Evolutionary conservation across 2,888 invertebrate species (phyloP).

Genomic region (Drosophila greeni): DNA sequence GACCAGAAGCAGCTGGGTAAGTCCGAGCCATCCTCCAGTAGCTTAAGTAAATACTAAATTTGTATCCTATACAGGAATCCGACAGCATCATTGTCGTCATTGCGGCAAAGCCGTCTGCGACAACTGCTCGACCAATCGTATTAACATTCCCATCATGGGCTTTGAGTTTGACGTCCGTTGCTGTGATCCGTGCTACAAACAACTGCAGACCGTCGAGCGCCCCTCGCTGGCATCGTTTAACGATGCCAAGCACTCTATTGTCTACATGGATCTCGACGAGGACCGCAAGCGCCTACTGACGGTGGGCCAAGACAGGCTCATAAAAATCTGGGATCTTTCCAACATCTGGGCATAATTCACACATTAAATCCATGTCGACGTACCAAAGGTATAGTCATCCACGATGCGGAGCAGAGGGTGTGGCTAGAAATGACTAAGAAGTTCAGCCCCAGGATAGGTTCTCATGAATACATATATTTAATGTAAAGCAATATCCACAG

Average conservation of each 20-base stretch:
- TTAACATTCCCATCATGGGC: conserved; percentile 96
- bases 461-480: conserved; percentile 41
- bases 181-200: conserved; percentile 93
- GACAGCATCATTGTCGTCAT: conserved; percentile 94
- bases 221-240: conserved; percentile 96
- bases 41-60: background rate
- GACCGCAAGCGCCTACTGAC: conserved; percentile 92
- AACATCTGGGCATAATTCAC: conserved; percentile 80
- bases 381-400: conserved; percentile 39
- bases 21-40: background rate
- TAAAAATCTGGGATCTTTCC: conserved; percentile 94
- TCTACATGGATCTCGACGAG: conserved; percentile 93
- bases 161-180: conserved; percentile 98
- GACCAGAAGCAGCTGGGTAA: conserved; percentile 91
- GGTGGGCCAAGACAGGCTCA: conserved; percentile 95
- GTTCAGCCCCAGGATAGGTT: conserved; percentile 13
- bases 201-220: conserved; percentile 91
- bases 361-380: conserved; percentile 9
- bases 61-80: conserved; percentile 79
- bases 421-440: conserved; percentile 14
- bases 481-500: conserved; percentile 43
- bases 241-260: conserved; percentile 95
- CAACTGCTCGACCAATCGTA: conserved; percentile 91
- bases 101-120: conserved; percentile 98
- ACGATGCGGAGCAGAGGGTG: conserved; percentile 3